A percentile compares a stretch with the other conserved stretches of the same genome.
phyloP scores from a whole-genome alignment of 92 coral and sea anemone species.

The Phenganax marumi region DNA sequence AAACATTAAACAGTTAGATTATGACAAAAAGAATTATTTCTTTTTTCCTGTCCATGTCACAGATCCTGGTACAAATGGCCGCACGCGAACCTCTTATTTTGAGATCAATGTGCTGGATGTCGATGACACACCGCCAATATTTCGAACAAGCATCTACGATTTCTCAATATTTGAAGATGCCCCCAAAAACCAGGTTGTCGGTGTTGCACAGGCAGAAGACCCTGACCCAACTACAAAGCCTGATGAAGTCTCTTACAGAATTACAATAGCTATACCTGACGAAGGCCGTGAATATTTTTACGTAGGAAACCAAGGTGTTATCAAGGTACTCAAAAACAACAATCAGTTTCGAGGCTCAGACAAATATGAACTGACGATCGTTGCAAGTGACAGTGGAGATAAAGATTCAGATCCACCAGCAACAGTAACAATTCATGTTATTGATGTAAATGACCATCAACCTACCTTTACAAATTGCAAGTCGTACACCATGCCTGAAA shows the following conservation, averaged over 20 bases:
- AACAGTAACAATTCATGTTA: slow-evolving; percentile 61
- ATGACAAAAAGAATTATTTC: slow-evolving; percentile 28
- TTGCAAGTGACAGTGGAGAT: slow-evolving; percentile 76
- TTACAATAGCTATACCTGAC: slow-evolving; percentile 63
- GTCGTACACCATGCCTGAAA: slow-evolving; percentile 34
- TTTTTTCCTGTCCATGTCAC: slow-evolving; percentile 38
- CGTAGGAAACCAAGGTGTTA: slow-evolving; percentile 52
- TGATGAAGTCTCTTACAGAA: slow-evolving; percentile 77
- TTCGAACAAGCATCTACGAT: not conserved
- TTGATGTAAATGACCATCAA: slow-evolving; percentile 79
- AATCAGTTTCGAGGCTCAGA: slow-evolving; percentile 71
- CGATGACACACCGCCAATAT: slow-evolving; percentile 35
- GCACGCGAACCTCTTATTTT: slow-evolving; percentile 37
- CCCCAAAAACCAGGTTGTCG: slow-evolving; percentile 59
- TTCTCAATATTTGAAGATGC: slow-evolving; percentile 38
- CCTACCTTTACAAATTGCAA: slow-evolving; percentile 58
- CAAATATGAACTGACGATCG: slow-evolving; percentile 58
- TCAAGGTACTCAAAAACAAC: slow-evolving; percentile 68
- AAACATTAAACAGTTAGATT: slow-evolving; percentile 22
- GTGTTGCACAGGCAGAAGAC: slow-evolving; percentile 75
- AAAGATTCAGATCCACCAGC: slow-evolving; percentile 72
- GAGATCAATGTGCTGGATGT: slow-evolving; percentile 20
- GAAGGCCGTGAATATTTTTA: slow-evolving; percentile 1
- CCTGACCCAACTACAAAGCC: slow-evolving; percentile 63
- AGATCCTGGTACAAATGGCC: slow-evolving; percentile 61